Evolutionary conservation across 2,113 vertebrate species (phyloP).

Genomic region (Scolopax mira): DNA sequence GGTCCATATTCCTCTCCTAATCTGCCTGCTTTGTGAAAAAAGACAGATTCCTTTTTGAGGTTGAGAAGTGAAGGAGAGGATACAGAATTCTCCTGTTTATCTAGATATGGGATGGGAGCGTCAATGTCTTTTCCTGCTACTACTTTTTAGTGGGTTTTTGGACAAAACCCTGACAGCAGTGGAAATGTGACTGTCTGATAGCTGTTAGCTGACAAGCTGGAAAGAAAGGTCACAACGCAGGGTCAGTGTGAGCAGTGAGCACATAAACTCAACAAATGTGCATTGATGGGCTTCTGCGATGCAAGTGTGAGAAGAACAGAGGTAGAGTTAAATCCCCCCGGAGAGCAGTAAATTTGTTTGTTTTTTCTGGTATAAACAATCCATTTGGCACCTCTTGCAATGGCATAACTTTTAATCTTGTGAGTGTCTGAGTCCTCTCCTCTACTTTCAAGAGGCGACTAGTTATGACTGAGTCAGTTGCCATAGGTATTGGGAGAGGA

Average conservation of each 20-base stretch:
- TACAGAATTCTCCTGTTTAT: neutral
- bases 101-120: neutral
- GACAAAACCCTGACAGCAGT: neutral
- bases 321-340: neutral
- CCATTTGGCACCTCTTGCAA: neutral
- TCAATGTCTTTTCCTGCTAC: neutral
- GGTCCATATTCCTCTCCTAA: neutral
- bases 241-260: neutral
- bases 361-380: neutral
- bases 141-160: neutral
- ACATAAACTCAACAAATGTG: neutral
- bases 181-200: neutral
- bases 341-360: neutral
- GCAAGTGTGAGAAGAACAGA: neutral
- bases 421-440: neutral
- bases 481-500: neutral
- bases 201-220: neutral
- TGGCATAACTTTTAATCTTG: neutral
- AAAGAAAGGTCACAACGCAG: neutral
- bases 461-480: neutral
- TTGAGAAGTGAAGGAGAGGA: neutral
- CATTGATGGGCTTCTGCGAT: accelerated
- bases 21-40: neutral
- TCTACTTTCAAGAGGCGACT: neutral
- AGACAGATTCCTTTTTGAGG: neutral